Conservation (phyloP, 2,797 vertebrate genomes). For the Amphiprion clarkii region DNA sequence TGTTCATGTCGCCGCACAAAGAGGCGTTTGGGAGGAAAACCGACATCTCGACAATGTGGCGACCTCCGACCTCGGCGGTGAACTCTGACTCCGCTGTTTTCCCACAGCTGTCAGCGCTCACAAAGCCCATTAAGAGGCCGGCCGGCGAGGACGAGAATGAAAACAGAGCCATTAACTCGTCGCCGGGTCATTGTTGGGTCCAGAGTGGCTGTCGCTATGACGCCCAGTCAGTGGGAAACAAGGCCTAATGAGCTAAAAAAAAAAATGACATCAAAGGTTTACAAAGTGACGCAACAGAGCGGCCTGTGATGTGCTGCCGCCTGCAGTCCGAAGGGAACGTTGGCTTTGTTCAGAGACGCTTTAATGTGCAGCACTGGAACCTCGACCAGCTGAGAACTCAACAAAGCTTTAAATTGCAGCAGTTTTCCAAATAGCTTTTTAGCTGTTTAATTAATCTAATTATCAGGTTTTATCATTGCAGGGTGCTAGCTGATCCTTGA, state of each 20-base stretch:
- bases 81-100: conserved; percentile 83
- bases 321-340: no score
- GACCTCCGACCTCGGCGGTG: conserved; percentile 89
- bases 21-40: conserved; percentile 71
- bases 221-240: conserved; percentile 69
- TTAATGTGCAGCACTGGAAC: no score
- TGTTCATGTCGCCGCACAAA: no score
- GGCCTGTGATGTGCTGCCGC: no score
- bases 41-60: conserved; percentile 86
- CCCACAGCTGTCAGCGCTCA: conserved; percentile 89
- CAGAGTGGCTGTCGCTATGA: conserved; percentile 68
- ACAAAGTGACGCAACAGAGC: no score
- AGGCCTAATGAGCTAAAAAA: conserved; percentile 73
- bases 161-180: conserved; percentile 76
- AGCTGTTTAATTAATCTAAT: no score
- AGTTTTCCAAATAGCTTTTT: no score
- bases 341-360: no score
- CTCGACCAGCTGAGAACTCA: no score
- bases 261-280: conserved; percentile 62
- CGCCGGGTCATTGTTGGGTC: conserved; percentile 67
- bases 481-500: no score
- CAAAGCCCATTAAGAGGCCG: conserved; percentile 83
- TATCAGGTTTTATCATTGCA: no score
- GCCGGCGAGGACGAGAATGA: conserved; percentile 70
- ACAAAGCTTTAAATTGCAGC: no score